Percentiles rank a stretch among this genome's conserved stretches.
phyloP scores from a whole-genome alignment of 2,113 vertebrate species.

The Tupaia tana region DNA sequence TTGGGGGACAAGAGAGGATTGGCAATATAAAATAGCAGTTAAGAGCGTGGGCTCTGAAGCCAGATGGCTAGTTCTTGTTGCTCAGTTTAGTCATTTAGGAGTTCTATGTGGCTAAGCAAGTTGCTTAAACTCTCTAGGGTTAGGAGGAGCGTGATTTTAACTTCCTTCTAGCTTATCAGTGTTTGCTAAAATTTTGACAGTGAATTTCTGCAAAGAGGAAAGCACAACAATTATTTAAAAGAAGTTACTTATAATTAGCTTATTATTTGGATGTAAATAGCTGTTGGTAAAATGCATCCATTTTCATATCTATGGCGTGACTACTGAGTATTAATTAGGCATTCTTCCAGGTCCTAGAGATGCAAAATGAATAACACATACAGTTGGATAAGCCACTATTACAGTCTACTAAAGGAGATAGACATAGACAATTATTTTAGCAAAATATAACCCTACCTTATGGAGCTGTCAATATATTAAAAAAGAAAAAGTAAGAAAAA shows the following conservation, averaged over 20 bases:
- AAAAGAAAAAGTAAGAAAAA: neutral
- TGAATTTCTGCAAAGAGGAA: conserved; percentile 11
- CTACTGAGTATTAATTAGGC: conserved; percentile 45
- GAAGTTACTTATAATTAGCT: conserved; percentile 23
- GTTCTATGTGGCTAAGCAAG: neutral
- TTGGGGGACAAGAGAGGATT: neutral
- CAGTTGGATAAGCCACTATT: neutral
- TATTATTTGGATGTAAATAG: conserved; percentile 51
- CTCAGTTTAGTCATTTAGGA: neutral
- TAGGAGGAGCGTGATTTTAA: neutral
- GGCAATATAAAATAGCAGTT: no score
- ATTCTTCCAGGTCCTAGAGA: conserved; percentile 3
- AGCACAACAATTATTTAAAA: conserved; percentile 14
- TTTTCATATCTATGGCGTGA: neutral
- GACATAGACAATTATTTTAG: neutral
- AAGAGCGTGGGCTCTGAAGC: neutral
- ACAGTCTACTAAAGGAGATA: neutral
- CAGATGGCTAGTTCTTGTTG: neutral
- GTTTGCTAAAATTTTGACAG: conserved; percentile 23
- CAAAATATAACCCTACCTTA: neutral
- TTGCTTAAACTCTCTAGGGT: neutral
- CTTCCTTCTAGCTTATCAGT: neutral
- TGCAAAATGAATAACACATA: neutral
- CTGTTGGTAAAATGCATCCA: conserved; percentile 37
- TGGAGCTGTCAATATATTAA: neutral